phyloP scores from a whole-genome alignment of 1,140 invertebrate species.

The Drosophila nannoptera region DNA sequence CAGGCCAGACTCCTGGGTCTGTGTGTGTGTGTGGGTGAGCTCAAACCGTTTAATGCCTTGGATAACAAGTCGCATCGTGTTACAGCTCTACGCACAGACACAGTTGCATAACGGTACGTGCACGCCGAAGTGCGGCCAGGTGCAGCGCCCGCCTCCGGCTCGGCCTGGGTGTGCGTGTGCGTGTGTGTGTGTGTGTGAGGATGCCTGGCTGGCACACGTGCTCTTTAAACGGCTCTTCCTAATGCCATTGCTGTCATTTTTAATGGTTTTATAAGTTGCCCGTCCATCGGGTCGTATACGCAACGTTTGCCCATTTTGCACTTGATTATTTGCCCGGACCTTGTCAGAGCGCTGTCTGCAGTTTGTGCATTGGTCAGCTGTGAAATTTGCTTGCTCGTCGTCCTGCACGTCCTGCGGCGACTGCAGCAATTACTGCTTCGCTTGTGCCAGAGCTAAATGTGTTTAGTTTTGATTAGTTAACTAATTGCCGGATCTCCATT shows the following conservation, averaged over 20 bases:
- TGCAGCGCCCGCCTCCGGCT: constrained; percentile 14
- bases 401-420: constrained; percentile 9
- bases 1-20: constrained; percentile 33
- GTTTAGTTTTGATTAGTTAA: constrained; percentile 62
- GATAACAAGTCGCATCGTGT: constrained; percentile 57
- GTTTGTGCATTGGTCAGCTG: constrained; percentile 42
- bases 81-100: constrained; percentile 21
- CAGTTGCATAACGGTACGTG: constrained; percentile 12
- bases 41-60: constrained; percentile 69
- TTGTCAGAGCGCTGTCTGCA: constrained; percentile 5
- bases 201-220: constrained; percentile 9
- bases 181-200: constrained; percentile 8
- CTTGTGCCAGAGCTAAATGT: constrained; percentile 55
- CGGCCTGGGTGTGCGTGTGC: neutral
- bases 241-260: constrained; percentile 70
- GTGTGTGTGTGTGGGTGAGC: constrained; percentile 23
- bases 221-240: constrained; percentile 42
- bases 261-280: constrained; percentile 70
- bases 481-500: constrained; percentile 55
- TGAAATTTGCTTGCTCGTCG: constrained; percentile 62
- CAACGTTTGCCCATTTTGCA: neutral
- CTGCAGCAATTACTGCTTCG: constrained; percentile 59
- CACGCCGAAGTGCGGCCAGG: constrained; percentile 30
- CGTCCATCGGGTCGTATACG: constrained; percentile 4
- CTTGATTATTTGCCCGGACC: constrained; percentile 41